Evolutionary conservation across 1,140 invertebrate genomes (phyloP).

Genomic region (Dryas iulia): DNA sequence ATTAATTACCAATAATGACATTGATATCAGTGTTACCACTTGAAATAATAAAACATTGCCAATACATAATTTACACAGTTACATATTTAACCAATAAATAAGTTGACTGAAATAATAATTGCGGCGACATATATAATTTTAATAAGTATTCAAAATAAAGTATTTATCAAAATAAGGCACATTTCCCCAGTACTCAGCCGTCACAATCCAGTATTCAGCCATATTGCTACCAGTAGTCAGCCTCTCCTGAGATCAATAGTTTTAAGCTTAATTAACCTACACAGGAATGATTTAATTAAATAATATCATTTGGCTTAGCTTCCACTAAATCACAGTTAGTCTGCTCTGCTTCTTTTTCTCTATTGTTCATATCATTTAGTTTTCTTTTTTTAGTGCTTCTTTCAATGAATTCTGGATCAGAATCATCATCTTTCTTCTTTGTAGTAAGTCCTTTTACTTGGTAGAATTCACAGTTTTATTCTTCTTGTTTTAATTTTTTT

Average conservation of each 20-base stretch:
- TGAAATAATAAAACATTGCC: no score
- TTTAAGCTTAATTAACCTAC: slow-evolving; percentile 15
- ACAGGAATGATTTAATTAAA: no score
- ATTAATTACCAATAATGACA: no score
- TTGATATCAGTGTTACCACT: no score
- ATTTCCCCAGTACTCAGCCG: slow-evolving; percentile 23
- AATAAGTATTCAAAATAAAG: no score
- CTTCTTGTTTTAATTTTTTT: neutral
- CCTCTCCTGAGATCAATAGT: slow-evolving; percentile 20
- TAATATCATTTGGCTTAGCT: neutral
- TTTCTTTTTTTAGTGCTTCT: neutral
- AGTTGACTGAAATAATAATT: no score
- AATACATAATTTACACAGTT: no score
- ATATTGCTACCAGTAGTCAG: slow-evolving; percentile 22
- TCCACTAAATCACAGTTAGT: neutral
- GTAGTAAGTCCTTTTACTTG: neutral
- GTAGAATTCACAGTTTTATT: neutral
- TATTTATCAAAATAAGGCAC: slow-evolving; percentile 15
- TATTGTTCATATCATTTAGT: no score
- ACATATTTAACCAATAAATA: no score
- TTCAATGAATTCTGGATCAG: neutral
- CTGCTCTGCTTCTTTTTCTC: neutral
- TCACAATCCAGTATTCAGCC: slow-evolving; percentile 12
- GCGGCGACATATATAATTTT: no score
- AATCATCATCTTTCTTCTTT: neutral